Evolutionary conservation across 2,113 vertebrate species (phyloP).

Genomic region (Typhlomys cinereus): DNA sequence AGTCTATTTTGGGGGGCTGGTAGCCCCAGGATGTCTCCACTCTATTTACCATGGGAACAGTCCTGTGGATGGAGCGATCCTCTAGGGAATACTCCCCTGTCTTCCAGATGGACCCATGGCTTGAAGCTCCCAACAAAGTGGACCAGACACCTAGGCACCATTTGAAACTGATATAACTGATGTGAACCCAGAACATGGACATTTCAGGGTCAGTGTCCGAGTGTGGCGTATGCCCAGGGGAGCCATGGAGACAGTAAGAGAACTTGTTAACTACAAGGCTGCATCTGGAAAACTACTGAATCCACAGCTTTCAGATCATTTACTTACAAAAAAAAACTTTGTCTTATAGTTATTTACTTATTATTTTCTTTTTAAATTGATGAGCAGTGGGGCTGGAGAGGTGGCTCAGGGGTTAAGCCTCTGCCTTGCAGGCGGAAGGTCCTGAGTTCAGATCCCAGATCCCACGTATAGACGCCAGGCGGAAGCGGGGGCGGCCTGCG

Average conservation of each 20-base stretch:
- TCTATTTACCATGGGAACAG: neutral
- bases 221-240: neutral
- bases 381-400: no score
- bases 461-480: no score
- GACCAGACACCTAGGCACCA: neutral
- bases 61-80: fast-evolving
- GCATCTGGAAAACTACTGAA: no score
- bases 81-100: no score
- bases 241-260: neutral
- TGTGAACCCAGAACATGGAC: neutral
- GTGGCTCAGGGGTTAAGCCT: no score
- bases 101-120: neutral
- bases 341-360: neutral
- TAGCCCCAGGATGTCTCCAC: neutral
- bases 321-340: neutral
- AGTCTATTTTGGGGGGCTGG: neutral
- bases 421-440: no score
- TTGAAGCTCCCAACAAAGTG: neutral
- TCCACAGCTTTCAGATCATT: no score
- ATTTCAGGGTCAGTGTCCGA: neutral
- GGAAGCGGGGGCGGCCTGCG: no score
- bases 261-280: neutral
- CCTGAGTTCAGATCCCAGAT: no score
- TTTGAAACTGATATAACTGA: neutral
- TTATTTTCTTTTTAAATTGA: neutral